Evolutionary conservation across 2,113 vertebrate genomes (phyloP), one percentile per base, ranked within the genome.

Genomic region (Neodon shergylaensis): DNA sequence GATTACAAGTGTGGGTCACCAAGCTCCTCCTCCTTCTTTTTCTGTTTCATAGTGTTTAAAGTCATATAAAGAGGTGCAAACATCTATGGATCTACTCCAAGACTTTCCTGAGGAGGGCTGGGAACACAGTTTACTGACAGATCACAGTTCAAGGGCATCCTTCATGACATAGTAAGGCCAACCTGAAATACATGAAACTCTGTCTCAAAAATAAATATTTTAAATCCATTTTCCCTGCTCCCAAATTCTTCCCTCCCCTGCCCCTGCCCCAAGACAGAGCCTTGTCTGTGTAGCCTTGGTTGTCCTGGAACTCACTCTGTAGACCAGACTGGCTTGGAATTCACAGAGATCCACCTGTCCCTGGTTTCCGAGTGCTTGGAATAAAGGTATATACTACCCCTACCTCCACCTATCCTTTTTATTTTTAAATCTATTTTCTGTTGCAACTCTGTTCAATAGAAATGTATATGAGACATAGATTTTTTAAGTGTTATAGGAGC

Each of bases 401-500:
- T 72, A 39, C 19, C 36, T 3, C 6, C 3, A 7, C 36, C 19
- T n/a, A n/a, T 36, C 24, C 33, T 14, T 36, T 52, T 87, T 52
- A 14, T 87, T 87, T 44, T 65, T 31, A 65, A 84, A 52, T 70
- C 21, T 70, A 86, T 24, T 90, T 85, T 82, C 84, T 92, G 17
- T 39, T 78, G 65, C 31, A 70, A 81, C 21, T 94, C 42, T 92
- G 26, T 33, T 70, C 49, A 47, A 44, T 3, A 95, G 74, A 92
- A 97, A 94, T 86, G 58, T 24, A 93, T 77, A 24, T 61, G 19
- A 73, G 16, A 82, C 49, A 54, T 4, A 33, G 68, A 95, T 91
- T 89, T 93, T 93, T 79, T 81, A 93, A 95, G 86, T 70, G 26
- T 92, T 76, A 49, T 79, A 81, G 44, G 49, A 92, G 39, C 19